Conservation (phyloP, 2,888 invertebrate genomes). For the Melolontha melolontha region DNA sequence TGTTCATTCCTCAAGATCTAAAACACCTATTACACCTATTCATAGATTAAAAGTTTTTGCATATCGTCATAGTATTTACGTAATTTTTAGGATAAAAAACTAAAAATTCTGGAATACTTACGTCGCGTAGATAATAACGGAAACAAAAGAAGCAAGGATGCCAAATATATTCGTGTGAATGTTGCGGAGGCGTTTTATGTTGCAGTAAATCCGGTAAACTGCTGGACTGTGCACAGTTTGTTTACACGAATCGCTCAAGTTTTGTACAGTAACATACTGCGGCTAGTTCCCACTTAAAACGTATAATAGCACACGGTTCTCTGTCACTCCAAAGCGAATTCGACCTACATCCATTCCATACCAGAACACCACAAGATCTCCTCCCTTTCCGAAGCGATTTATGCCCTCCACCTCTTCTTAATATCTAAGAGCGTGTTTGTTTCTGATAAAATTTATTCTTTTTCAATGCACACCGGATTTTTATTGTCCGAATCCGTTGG, state of each 20-base stretch:
- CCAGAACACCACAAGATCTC: slow-evolving; percentile 17
- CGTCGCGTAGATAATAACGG: background rate
- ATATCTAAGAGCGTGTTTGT: slow-evolving; percentile 44
- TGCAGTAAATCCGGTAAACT: slow-evolving; percentile 62
- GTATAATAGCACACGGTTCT: slow-evolving; percentile 29
- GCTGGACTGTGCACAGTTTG: slow-evolving; percentile 61
- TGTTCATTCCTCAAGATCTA: no score
- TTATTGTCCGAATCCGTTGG: slow-evolving; percentile 41
- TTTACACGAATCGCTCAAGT: slow-evolving; percentile 59
- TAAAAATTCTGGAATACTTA: no score
- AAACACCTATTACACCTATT: no score
- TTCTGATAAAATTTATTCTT: slow-evolving; percentile 43
- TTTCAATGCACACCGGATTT: slow-evolving; percentile 41
- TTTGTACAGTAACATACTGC: slow-evolving; percentile 46
- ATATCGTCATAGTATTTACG: no score
- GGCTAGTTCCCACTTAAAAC: slow-evolving; percentile 43
- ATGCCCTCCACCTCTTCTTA: slow-evolving; percentile 36
- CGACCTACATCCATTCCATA: slow-evolving; percentile 9
- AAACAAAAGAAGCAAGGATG: background rate
- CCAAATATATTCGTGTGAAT: slow-evolving; percentile 31
- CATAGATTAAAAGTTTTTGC: no score
- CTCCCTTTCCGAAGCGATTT: slow-evolving; percentile 35
- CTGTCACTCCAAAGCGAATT: background rate
- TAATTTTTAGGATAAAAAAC: no score
- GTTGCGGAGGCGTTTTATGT: slow-evolving; percentile 60